These are phyloP conservation scores for Archaeoteleia sp. DNA, from an alignment of 2,888 invertebrate species.

Conservation along the genomic window DNA sequence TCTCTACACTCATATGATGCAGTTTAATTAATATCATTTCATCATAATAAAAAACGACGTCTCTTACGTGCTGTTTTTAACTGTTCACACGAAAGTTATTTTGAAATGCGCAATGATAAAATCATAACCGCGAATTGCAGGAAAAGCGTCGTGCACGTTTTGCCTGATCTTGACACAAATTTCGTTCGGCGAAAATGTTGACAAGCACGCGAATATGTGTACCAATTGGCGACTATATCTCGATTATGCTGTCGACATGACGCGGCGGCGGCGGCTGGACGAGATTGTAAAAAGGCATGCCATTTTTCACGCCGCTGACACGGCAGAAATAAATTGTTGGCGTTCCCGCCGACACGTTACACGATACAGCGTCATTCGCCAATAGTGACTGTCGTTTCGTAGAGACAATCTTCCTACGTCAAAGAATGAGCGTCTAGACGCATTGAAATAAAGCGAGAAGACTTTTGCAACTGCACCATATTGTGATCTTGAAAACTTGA, in stretches of 20 bases:
- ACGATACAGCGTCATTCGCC: slow-evolving; percentile 12
- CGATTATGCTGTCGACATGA: slow-evolving; percentile 2
- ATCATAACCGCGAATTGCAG: no score
- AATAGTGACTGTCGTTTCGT: slow-evolving; percentile 1
- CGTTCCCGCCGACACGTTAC: slow-evolving; percentile 18
- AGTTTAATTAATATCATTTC: no score
- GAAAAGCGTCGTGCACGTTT: neutral
- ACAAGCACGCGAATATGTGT: neutral
- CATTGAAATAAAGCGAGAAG: slow-evolving; percentile 9
- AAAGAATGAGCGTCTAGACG: slow-evolving; percentile 16
- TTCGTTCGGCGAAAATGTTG: slow-evolving; percentile 2
- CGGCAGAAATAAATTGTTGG: slow-evolving; percentile 15
- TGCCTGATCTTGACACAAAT: slow-evolving; percentile 11
- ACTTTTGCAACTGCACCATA: neutral
- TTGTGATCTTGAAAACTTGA: neutral
- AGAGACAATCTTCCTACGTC: slow-evolving; percentile 6
- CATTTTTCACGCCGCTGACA: slow-evolving; percentile 17
- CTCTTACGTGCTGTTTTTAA: no score
- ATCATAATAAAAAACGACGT: no score
- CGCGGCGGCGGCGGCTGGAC: neutral
- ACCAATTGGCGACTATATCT: slow-evolving; percentile 8
- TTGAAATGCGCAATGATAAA: no score
- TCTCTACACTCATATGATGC: no score
- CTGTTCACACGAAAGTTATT: no score
- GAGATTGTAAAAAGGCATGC: slow-evolving; percentile 8